Conservation (phyloP, 2,113 vertebrate genomes). For the Melospiza georgiana region DNA sequence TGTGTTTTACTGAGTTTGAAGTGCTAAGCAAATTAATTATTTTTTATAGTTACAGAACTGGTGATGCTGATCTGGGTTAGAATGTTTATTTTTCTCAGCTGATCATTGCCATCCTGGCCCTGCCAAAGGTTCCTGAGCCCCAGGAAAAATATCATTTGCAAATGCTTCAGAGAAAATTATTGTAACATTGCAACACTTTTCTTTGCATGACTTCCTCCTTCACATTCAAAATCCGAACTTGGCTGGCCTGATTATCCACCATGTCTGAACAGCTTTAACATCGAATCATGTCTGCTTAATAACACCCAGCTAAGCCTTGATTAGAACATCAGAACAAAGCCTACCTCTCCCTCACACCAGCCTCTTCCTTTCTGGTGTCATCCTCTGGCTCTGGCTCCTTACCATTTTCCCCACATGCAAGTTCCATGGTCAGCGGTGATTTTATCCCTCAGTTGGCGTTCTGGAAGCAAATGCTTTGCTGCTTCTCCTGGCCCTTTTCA, state of each 20-base stretch:
- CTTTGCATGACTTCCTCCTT: neutral
- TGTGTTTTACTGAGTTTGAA: neutral
- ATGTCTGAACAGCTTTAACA: neutral
- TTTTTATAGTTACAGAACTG: constrained; percentile 5
- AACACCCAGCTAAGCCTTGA: neutral
- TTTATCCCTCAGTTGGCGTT: neutral
- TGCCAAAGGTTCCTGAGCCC: neutral
- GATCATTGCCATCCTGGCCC: neutral
- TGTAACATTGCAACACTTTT: neutral
- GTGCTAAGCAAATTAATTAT: neutral
- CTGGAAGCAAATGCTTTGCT: rapidly evolving
- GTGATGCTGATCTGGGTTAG: neutral
- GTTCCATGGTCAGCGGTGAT: rapidly evolving
- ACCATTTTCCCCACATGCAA: neutral
- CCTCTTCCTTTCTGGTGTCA: neutral
- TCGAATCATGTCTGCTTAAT: neutral
- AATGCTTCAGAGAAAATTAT: neutral
- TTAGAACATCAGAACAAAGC: neutral
- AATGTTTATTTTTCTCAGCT: neutral
- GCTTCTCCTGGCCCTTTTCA: neutral
- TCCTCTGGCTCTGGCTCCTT: neutral
- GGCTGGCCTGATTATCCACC: neutral
- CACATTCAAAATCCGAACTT: neutral
- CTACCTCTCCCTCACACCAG: neutral
- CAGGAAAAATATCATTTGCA: neutral